A percentile compares a stretch with the other conserved stretches of the same genome.
phyloP scores from a whole-genome alignment of 1,140 invertebrate species.

The Apis laboriosa region DNA sequence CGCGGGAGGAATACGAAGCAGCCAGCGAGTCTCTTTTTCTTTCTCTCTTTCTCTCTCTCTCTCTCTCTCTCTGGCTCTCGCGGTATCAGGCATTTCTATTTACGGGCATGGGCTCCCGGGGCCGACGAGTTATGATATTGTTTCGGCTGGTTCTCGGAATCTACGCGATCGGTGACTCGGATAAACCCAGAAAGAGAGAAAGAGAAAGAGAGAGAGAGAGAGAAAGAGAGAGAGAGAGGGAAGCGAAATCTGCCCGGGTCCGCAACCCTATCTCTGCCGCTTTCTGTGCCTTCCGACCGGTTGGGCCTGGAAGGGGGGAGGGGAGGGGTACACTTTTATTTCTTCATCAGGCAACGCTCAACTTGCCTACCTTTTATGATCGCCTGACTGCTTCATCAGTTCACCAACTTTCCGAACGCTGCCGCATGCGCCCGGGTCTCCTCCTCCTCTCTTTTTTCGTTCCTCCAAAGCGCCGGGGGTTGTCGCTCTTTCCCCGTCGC shows the following conservation, averaged over 20 bases:
- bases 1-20: constrained; percentile 71
- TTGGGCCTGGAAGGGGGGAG: constrained; percentile 50
- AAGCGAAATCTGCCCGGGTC: constrained; percentile 55
- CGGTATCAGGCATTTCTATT: constrained; percentile 75
- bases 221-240: constrained; percentile 36
- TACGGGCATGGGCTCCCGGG: constrained; percentile 73
- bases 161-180: constrained; percentile 78
- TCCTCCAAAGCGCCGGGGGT: background rate
- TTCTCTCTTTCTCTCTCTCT: no score
- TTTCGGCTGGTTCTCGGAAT: constrained; percentile 79
- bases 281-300: constrained; percentile 58
- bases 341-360: constrained; percentile 67
- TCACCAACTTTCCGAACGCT: constrained; percentile 58
- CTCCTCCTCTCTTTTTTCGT: background rate
- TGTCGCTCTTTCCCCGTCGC: background rate
- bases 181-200: constrained; percentile 70
- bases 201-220: constrained; percentile 29
- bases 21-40: constrained; percentile 18
- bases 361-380: constrained; percentile 70
- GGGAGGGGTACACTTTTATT: constrained; percentile 69
- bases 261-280: constrained; percentile 53
- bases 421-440: background rate
- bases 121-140: constrained; percentile 81
- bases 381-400: constrained; percentile 71
- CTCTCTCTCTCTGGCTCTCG: constrained; percentile 23